Base-by-base conservation (phyloP, 2,888 invertebrate genomes). In the Orthonevra nobilis region DNA sequence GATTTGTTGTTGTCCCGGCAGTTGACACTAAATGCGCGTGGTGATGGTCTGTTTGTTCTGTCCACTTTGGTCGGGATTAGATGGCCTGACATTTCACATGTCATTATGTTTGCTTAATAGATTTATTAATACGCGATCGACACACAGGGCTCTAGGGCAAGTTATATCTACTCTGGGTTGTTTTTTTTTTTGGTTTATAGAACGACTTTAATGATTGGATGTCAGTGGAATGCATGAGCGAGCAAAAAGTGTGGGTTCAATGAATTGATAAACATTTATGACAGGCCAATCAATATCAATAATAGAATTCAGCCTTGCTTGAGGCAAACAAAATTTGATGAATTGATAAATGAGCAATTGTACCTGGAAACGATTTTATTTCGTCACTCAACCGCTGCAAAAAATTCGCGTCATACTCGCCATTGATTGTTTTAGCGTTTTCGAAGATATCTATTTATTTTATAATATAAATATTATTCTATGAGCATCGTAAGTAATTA, bases 51-150 rank as follows among this genome's bases (percentile, higher is more conserved):
- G 56, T 75, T 75, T 61, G 42, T 42, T 63, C 56, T 56, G 40
- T 20, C 60, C 58, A 36, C 48, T 46, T 50, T 63, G 30, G 34
- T 28, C 32, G 20, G 56, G 58, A 72, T 60, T 58, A 64, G 77
- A 60, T 63, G 30, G 19, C 46, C 72, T 77, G 77, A 77, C 77
- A 77, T 72, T 77, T 77, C 72, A 77, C 77, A 66, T 77, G 77
- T 77, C 77, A 72, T 66, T 60, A 40, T 60, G 72, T 72, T 64
- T 77, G 38, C 32, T 60, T 60, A 60, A 42, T 60, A 38, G 40
- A 64, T 70, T 77, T 77, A 52, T 70, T 75, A 40, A 12, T n/a
- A n/a, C 17, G 30, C 28, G 58, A 60, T 69, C 50, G 46, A n/a
- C 14, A 14, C 14, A 28, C 19, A 19, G n/a, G 36, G 12, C 52